Evolutionary conservation across 2,888 invertebrate species (phyloP), one percentile per base, ranked within the genome.

Genomic region (Epinotia nisella): DNA sequence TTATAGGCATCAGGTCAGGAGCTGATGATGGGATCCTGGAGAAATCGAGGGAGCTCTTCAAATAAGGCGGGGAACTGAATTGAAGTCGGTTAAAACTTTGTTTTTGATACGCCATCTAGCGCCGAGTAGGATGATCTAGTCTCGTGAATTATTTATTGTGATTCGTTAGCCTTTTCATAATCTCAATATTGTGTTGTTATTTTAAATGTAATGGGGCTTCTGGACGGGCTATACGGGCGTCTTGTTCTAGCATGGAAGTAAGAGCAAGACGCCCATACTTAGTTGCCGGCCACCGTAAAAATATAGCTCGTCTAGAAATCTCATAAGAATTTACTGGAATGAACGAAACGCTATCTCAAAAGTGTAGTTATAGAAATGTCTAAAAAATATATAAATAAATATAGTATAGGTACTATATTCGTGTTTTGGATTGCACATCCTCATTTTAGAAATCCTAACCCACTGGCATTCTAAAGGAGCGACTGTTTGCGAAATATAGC

Each of bases 41-140:
- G 17, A 53, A 53, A 53, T 19, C 9, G 5, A n/a, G 9, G 19
- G n/a, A 2, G 19, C 19, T 13, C 5, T 21, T 15, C 9, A 24
- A 21, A 24, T 11, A 21, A 13, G 17, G 5, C 13, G 21, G 1
- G 19, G 5, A 21, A 56, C 24, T 1, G 13, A 19, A 56, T 56
- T 56, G 21, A 11, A 13, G 5, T 15, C 21, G 17, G 53, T 29
- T 29, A 64, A 21, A 41, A 29, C 24, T 19, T 7, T 13, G 11
- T 53, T 49, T 13, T 41, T 41, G 35, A 65, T 55, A 24, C 51
- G 68, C 58, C 61, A 68, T 64, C 67, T 71, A 65, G 55, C 58
- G 41, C 11, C 59, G 64, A 69, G 69, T 74, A 75, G 56, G 13
- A 55, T 3, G 3, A 41, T 35, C 49, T 29, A 55, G 0, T 39